Conservation (phyloP, 2,113 vertebrate genomes). For the Rhodinocichla rosea region DNA sequence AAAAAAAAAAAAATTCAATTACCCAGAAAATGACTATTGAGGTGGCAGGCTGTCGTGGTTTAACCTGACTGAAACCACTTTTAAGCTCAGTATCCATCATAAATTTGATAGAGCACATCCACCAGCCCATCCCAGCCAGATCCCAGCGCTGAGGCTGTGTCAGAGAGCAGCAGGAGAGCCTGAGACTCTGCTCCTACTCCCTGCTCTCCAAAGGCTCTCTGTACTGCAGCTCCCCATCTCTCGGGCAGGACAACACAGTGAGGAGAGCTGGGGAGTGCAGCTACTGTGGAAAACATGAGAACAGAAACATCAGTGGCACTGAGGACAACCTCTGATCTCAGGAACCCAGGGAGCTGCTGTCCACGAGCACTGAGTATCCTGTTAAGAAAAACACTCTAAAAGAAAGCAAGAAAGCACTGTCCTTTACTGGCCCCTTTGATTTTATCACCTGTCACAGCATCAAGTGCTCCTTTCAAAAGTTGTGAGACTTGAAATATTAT, state of each 20-base stretch:
- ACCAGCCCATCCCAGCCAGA: neutral
- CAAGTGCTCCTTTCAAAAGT: conserved; percentile 56
- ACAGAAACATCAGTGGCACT: neutral
- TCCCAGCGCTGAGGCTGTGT: neutral
- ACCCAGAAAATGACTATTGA: neutral
- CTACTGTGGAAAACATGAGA: neutral
- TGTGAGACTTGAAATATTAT: conserved; percentile 16
- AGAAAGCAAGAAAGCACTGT: neutral
- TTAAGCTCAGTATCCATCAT: neutral
- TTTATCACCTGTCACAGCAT: conserved; percentile 49
- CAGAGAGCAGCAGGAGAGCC: neutral
- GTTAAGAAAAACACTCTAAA: neutral
- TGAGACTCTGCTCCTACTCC: neutral
- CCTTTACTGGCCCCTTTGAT: conserved; percentile 24
- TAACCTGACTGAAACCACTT: neutral
- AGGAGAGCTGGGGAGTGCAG: neutral
- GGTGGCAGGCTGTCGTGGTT: neutral
- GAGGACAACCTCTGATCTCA: conserved; percentile 17
- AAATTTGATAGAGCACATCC: rapidly evolving
- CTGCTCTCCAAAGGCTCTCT: neutral
- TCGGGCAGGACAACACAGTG: neutral
- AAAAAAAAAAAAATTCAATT: neutral
- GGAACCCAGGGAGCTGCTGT: neutral
- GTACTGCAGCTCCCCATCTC: neutral
- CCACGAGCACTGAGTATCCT: neutral